Evolutionary conservation across 2,797 vertebrate species (phyloP).

Genomic region (Hypotaenidia philippensis): DNA sequence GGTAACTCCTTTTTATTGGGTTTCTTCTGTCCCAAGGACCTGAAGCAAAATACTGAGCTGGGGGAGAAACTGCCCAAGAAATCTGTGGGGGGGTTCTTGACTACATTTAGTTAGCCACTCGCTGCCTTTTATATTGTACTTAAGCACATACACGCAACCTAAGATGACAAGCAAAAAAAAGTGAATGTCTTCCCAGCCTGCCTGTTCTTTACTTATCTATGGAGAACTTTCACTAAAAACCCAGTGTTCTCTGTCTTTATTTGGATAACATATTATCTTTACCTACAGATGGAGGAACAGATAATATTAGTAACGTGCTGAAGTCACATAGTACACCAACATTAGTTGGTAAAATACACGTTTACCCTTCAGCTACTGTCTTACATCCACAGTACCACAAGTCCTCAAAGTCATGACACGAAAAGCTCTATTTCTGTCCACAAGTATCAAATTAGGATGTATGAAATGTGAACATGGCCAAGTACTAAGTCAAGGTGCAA

Average conservation of each 20-base stretch:
- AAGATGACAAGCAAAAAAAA: background rate
- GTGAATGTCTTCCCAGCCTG: background rate
- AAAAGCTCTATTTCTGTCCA: background rate
- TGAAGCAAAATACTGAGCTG: background rate
- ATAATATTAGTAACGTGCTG: background rate
- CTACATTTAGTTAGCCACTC: background rate
- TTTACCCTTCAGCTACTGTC: background rate
- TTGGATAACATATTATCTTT: background rate
- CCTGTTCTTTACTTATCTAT: background rate
- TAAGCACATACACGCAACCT: rapidly evolving
- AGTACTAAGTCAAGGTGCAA: background rate
- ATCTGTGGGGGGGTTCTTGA: background rate
- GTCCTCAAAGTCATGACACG: background rate
- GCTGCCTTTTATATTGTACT: background rate
- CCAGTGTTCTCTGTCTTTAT: background rate
- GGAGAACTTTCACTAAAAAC: background rate
- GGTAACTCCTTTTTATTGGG: background rate
- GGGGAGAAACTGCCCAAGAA: background rate
- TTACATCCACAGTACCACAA: background rate
- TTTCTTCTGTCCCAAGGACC: background rate
- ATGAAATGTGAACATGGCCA: background rate
- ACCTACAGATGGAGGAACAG: background rate
- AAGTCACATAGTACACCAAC: background rate
- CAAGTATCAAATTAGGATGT: rapidly evolving
- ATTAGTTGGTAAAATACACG: background rate